A percentile compares a stretch with the other conserved stretches of the same genome.
phyloP scores from a whole-genome alignment of 2,113 vertebrate genomes.

The Progne subis region DNA sequence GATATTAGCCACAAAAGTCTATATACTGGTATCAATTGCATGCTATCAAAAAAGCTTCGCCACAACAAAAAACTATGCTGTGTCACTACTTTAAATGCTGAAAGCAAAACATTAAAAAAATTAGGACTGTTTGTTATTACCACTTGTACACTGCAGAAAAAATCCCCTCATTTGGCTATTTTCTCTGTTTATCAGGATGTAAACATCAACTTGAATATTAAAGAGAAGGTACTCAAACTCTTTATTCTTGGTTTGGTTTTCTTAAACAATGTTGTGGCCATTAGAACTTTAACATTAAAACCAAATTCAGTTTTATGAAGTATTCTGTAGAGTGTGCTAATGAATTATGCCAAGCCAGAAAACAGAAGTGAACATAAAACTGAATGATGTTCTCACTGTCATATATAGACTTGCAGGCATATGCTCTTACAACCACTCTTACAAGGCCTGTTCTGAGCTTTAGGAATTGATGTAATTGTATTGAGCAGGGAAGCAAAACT shows the following conservation, averaged over 20 bases:
- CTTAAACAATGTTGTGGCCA: constrained; percentile 46
- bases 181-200: background rate
- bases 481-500: background rate
- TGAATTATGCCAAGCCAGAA: constrained; percentile 76
- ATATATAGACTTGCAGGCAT: constrained; percentile 70
- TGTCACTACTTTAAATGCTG: background rate
- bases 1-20: background rate
- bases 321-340: constrained; percentile 70
- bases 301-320: constrained; percentile 75
- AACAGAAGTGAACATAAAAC: constrained; percentile 78
- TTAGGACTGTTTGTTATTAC: background rate
- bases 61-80: background rate
- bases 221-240: background rate
- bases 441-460: constrained; percentile 18
- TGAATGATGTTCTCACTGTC: constrained; percentile 78
- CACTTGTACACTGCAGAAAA: background rate
- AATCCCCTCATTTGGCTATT: background rate
- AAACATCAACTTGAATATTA: background rate
- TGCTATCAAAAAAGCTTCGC: background rate
- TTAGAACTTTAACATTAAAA: constrained; percentile 69
- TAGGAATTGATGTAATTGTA: constrained; percentile 4
- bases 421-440: constrained; percentile 54
- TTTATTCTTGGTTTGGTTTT: constrained; percentile 23
- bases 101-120: background rate
- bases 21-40: background rate